Percentiles rank a stretch among this genome's conserved stretches.
Conservation (phyloP, 2,113 vertebrate species). For the Urocitellus parryii region DNA sequence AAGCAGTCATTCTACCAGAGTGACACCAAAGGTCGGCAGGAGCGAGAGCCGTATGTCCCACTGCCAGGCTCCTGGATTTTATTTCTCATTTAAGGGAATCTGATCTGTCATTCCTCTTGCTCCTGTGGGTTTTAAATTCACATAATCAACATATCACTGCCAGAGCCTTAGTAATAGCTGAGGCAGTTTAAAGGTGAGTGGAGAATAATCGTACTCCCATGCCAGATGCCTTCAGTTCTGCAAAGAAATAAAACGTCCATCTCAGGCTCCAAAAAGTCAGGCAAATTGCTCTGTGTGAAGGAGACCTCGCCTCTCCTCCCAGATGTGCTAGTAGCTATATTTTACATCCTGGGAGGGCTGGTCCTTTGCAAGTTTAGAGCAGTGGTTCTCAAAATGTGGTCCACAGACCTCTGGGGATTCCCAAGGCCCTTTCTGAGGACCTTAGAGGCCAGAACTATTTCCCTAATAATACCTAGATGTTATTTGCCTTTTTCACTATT, state of each 20-base stretch:
- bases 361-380: conserved; percentile 47
- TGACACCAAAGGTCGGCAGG: conserved; percentile 75
- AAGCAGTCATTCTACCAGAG: conserved; percentile 77
- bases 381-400: conserved; percentile 43
- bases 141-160: conserved; percentile 83
- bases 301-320: conserved; percentile 33
- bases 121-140: conserved; percentile 81
- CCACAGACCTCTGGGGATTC: background rate
- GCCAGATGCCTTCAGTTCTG: conserved; percentile 74
- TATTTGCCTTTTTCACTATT: conserved; percentile 24
- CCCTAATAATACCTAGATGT: conserved; percentile 4
- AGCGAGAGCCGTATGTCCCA: conserved; percentile 47
- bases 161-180: conserved; percentile 77
- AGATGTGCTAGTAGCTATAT: conserved; percentile 41
- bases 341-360: conserved; percentile 8
- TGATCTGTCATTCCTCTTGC: conserved; percentile 77
- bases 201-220: conserved; percentile 74
- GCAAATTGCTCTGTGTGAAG: conserved; percentile 59
- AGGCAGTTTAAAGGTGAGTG: conserved; percentile 78
- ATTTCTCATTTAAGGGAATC: conserved; percentile 79
- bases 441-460: conserved; percentile 30
- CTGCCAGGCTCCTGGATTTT: conserved; percentile 79
- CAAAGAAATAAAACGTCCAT: conserved; percentile 75
- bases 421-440: background rate
- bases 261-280: conserved; percentile 62